Base-by-base conservation (phyloP, 2,888 invertebrate species). In the Agrypnus murinus region DNA sequence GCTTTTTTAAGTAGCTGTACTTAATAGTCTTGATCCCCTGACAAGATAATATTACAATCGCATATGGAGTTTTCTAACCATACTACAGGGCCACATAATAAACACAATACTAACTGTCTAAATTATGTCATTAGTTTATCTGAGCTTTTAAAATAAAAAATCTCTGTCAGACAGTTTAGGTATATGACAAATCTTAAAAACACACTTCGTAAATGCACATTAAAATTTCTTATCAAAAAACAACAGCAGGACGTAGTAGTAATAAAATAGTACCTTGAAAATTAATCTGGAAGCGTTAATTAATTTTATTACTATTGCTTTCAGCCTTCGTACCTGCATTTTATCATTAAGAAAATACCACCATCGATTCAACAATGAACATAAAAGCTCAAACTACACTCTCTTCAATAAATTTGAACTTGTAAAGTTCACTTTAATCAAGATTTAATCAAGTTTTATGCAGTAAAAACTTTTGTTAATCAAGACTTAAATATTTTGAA, bases 1-100 rank as follows among this genome's bases (percentile, higher is more conserved):
- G 40, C 53, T 64, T 65, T 64, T 64, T 53, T 63, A 46, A 60
- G 60, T 31, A 32, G 50, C 19, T 40, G 38, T 53, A 34, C 50
- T 45, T 64, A 58, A 57, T 57, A 46, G 46, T 36, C 14, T 15
- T 32, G 65, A 57, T 65, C 31, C 12, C 34, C 43, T 25, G 48
- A 48, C 58, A 36, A 58, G 65, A 65, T 58, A 65, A 48, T 57
- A 34, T 31, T 34, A 9, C 31, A 55, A n/a, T n/a, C n/a, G n/a
- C n/a, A n/a, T n/a, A n/a, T n/a, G n/a, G n/a, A n/a, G n/a, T n/a
- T n/a, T 25, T 25, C 5, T 25, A 25, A 25, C 3, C 5, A 25
- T 25, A 2, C 25, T 25, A 25, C 25, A 25, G n/a, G n/a, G n/a
- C n/a, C n/a, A n/a, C n/a, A n/a, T n/a, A n/a, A n/a, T n/a, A n/a